These are phyloP conservation scores for Ornithorhynchus anatinus DNA, from an alignment of 2,113 vertebrate genomes.

Conservation along the genomic window DNA sequence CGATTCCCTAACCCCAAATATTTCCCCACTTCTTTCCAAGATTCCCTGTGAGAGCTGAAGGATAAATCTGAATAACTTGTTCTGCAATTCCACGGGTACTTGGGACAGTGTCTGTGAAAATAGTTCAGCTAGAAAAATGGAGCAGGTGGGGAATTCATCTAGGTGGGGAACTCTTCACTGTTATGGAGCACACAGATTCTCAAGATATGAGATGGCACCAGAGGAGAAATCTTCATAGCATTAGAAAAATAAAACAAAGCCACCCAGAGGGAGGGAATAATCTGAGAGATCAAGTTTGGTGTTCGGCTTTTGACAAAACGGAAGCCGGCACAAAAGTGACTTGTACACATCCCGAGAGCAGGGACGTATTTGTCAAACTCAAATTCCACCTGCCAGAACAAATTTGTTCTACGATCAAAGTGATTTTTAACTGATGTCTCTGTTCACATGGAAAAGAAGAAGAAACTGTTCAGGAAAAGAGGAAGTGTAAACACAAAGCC, in stretches of 20 bases:
- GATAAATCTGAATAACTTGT: no score
- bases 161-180: background rate
- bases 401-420: background rate
- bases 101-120: background rate
- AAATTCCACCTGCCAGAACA: background rate
- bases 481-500: background rate
- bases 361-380: background rate
- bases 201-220: background rate
- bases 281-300: background rate
- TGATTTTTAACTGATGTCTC: background rate
- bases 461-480: background rate
- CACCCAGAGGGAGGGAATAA: no score
- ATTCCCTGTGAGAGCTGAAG: no score
- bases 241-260: background rate
- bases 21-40: no score
- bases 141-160: background rate
- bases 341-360: background rate
- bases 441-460: background rate
- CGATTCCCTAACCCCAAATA: no score
- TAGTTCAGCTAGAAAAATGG: no score
- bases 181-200: background rate
- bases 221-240: background rate
- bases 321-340: background rate
- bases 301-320: background rate
- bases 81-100: background rate